Base-by-base conservation (phyloP, 2,888 invertebrate species). In the Phasia obesa region DNA sequence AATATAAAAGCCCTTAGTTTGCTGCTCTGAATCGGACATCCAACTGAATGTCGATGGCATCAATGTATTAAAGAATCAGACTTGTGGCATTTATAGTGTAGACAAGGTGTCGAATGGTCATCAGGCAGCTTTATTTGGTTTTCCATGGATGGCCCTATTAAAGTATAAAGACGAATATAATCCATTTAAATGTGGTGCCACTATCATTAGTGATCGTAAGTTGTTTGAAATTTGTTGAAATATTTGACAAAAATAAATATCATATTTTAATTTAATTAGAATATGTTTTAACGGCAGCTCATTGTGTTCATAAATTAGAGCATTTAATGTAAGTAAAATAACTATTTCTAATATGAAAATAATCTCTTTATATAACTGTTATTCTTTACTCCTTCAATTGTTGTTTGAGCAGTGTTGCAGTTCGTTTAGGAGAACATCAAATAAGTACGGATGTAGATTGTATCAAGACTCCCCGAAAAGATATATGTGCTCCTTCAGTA, bases 121-220 rank as follows among this genome's bases (percentile, higher is more conserved):
- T 49, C 90, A 92, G 73, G 94, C 95, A 0, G 89, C 89, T 0
- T 88, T 95, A 6, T 93, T 92, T 59, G 94, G 95, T 85, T 95
- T 93, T 90, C 96, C 96, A 0, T 96, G 95, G 95, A 94, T 96
- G 95, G 95, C 94, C 0, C 91, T 95, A 1, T 88, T 96, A 13
- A 93, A 93, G 2, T 96, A 95, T 85, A 88, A 91, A 53, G 80
- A 78, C 31, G 17, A 64, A 9, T 19, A 53, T 0, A 85, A 84
- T 4, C 80, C 85, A 6, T 89, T 92, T 89, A 91, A 90, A 23
- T 90, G 90, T 81, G 90, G 88, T 6, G 91, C 88, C 17, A 87
- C 88, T 15, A 65, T 90, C 60, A 90, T 90, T 31, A 87, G 85
- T 19, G 85, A 88, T 55, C 86, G 87, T 59, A 89, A 88, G 73